A percentile compares a stretch with the other conserved stretches of the same genome.
phyloP scores from a whole-genome alignment of 2,888 invertebrate species.

The Endomychus coccineus region DNA sequence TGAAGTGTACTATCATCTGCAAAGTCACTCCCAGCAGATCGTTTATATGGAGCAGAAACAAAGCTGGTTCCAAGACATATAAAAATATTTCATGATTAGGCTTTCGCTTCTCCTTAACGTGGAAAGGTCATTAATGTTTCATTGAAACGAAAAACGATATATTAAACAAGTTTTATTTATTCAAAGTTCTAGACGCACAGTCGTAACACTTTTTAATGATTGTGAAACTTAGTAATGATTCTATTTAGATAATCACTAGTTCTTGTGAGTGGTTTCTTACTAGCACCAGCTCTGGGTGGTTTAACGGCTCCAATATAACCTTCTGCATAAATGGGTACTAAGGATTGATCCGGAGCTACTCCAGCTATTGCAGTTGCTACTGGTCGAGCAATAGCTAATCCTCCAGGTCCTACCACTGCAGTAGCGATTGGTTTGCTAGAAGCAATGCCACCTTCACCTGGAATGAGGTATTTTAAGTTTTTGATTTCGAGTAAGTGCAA shows the following conservation, averaged over 20 bases:
- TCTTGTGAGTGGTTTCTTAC: slow-evolving; percentile 18
- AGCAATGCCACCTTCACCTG: slow-evolving; percentile 64
- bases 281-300: slow-evolving; percentile 18
- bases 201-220: too few relatives aligned
- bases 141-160: too few relatives aligned
- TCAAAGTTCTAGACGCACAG: too few relatives aligned
- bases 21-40: too few relatives aligned
- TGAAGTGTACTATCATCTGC: too few relatives aligned
- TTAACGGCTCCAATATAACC: slow-evolving; percentile 23
- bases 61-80: too few relatives aligned
- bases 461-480: not conserved
- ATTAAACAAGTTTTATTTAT: too few relatives aligned
- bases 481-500: too few relatives aligned
- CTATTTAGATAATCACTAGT: slow-evolving; percentile 36
- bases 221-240: slow-evolving; percentile 40
- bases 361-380: slow-evolving; percentile 71
- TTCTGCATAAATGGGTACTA: slow-evolving; percentile 38
- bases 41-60: too few relatives aligned
- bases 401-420: slow-evolving; percentile 62
- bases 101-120: too few relatives aligned
- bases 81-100: too few relatives aligned
- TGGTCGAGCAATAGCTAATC: slow-evolving; percentile 63
- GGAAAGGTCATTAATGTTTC: too few relatives aligned
- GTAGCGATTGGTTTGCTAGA: slow-evolving; percentile 64
- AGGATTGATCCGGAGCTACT: slow-evolving; percentile 48